Percentiles rank a stretch among this genome's conserved stretches.
phyloP scores from a whole-genome alignment of 2,797 vertebrate species.

The Mus spretus region DNA sequence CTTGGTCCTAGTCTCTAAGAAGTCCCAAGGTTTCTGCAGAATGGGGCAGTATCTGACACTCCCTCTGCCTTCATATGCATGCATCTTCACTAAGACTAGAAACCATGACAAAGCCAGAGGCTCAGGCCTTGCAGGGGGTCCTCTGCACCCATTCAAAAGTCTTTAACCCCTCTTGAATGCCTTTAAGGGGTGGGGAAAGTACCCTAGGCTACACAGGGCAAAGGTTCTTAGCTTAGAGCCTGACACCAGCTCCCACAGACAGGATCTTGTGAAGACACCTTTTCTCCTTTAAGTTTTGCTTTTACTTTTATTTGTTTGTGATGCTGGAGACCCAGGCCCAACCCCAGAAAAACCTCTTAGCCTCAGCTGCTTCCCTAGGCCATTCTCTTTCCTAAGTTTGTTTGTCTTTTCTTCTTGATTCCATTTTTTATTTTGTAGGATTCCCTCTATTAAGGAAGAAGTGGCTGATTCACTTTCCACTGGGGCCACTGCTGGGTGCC shows the following conservation, averaged over 20 bases:
- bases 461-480: not conserved
- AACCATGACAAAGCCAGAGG: constrained; percentile 57
- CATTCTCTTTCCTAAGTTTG: not conserved
- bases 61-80: constrained; percentile 26
- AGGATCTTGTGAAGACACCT: not conserved
- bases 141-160: constrained; percentile 36
- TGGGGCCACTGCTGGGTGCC: not conserved
- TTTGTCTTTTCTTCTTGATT: no score
- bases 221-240: no score
- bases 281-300: not conserved
- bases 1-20: not conserved
- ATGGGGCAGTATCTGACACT: not conserved
- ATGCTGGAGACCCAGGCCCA: not conserved
- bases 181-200: not conserved
- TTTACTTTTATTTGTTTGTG: not conserved
- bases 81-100: not conserved
- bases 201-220: not conserved
- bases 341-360: not conserved
- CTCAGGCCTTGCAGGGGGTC: not conserved
- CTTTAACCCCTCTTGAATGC: not conserved
- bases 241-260: not conserved
- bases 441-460: not conserved
- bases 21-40: not conserved
- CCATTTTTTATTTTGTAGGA: not conserved
- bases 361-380: not conserved